A percentile compares a stretch with the other conserved stretches of the same genome.
phyloP scores from a whole-genome alignment of 2,888 invertebrate species.

The Alloplasta piceator region DNA sequence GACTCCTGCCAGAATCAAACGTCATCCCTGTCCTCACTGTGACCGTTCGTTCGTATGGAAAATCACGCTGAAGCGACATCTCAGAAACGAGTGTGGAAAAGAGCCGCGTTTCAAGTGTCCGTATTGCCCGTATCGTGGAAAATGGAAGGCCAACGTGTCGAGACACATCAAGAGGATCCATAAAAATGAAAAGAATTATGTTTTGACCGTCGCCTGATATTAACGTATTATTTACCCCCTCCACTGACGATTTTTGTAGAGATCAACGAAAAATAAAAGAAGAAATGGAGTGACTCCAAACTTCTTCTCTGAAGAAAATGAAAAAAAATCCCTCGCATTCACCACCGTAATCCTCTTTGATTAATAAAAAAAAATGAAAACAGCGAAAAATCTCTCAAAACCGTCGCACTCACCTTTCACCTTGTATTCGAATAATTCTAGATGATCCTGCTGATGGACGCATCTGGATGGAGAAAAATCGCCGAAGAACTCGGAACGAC shows the following conservation, averaged over 20 bases:
- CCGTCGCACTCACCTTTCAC: slow-evolving; percentile 28
- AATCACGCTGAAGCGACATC: slow-evolving; percentile 70
- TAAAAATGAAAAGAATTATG: slow-evolving; percentile 65
- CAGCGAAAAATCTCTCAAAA: background rate
- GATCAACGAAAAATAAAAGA: slow-evolving; percentile 1
- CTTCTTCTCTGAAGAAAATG: background rate
- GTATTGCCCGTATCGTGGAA: slow-evolving; percentile 75
- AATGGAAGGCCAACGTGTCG: slow-evolving; percentile 73
- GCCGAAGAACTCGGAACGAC: too few species aligned
- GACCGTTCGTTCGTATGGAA: slow-evolving; percentile 70
- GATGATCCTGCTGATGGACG: slow-evolving; percentile 19
- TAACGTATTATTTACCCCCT: background rate
- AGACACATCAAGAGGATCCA: slow-evolving; percentile 70
- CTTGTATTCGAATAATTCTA: slow-evolving; percentile 49
- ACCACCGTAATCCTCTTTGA: background rate
- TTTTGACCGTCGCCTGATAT: slow-evolving; percentile 18
- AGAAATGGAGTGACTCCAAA: background rate
- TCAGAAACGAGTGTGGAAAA: slow-evolving; percentile 73
- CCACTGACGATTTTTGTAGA: background rate
- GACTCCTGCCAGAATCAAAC: slow-evolving; percentile 4
- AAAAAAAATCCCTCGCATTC: background rate
- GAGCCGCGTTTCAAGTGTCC: slow-evolving; percentile 74
- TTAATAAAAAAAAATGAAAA: background rate
- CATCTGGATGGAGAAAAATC: background rate
- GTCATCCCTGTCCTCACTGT: slow-evolving; percentile 69